Evolutionary conservation across 2,113 vertebrate species (phyloP).

Genomic region (Psittacula cyanocephala): DNA sequence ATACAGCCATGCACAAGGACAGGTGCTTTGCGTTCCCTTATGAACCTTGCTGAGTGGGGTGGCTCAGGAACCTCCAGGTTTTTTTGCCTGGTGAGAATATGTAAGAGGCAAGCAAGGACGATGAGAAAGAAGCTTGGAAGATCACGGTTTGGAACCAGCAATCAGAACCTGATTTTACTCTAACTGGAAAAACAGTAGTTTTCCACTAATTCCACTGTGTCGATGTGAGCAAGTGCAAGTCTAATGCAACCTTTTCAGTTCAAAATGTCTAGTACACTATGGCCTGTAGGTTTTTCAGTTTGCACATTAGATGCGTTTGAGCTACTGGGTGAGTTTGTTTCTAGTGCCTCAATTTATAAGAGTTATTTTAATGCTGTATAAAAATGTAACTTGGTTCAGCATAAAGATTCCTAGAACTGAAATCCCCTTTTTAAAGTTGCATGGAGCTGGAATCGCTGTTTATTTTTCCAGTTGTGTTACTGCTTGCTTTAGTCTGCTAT

Average conservation of each 20-base stretch:
- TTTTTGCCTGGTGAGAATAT: not conserved
- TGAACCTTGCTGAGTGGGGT: not conserved
- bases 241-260: not conserved
- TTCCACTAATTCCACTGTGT: slow-evolving; percentile 51
- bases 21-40: not conserved
- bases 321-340: slow-evolving; percentile 10
- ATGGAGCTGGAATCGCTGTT: not conserved
- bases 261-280: not conserved
- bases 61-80: not conserved
- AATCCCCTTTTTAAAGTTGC: not conserved
- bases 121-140: not conserved
- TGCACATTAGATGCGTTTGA: not conserved
- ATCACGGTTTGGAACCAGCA: slow-evolving; percentile 11
- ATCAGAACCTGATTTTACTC: slow-evolving; percentile 12
- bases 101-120: not conserved
- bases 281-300: not conserved
- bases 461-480: not conserved
- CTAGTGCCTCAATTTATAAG: slow-evolving; percentile 30
- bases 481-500: slow-evolving; percentile 32
- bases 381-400: not conserved
- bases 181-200: slow-evolving; percentile 8
- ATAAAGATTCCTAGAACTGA: not conserved
- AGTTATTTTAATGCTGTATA: not conserved
- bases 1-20: not conserved
- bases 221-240: not conserved